Percentiles rank a stretch among this genome's conserved stretches.
Conservation (phyloP, 2,888 invertebrate genomes). For the Eristalis pertinax region DNA sequence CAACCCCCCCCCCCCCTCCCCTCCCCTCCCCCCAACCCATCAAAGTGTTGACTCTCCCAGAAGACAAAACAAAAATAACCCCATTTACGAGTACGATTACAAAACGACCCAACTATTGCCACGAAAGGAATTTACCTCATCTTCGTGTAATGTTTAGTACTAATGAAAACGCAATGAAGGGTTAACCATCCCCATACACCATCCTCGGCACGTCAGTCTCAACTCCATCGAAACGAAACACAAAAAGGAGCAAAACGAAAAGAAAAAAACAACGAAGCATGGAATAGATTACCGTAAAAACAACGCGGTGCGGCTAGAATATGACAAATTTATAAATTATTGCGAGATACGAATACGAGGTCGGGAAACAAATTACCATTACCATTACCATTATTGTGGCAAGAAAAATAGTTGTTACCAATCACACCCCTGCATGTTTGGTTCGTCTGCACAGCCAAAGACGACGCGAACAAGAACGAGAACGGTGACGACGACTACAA, state of each 20-base stretch:
- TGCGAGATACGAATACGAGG: constrained; percentile 63
- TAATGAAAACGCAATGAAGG: constrained; percentile 53
- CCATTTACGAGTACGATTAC: constrained; percentile 23
- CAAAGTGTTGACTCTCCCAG: not conserved
- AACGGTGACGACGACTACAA: not conserved
- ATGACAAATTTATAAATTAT: constrained; percentile 70
- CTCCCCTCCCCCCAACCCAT: too few relatives aligned
- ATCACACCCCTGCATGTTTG: constrained; percentile 65
- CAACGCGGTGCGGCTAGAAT: constrained; percentile 64
- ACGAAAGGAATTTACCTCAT: constrained; percentile 43
- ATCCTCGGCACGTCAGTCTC: not conserved
- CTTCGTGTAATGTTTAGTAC: constrained; percentile 50
- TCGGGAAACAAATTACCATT: constrained; percentile 67
- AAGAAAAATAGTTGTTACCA: constrained; percentile 71
- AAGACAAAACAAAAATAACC: constrained; percentile 10
- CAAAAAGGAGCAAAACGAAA: not conserved
- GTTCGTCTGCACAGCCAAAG: constrained; percentile 1
- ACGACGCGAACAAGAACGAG: constrained; percentile 34
- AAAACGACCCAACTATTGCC: constrained; percentile 21
- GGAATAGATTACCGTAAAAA: constrained; percentile 67
- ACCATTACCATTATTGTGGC: constrained; percentile 69
- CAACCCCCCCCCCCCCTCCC: not conserved
- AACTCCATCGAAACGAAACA: not conserved
- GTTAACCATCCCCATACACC: constrained; percentile 28
- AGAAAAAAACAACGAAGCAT: constrained; percentile 20